Conservation (phyloP, 2,888 invertebrate species). For the Drosophila mayaguana region DNA sequence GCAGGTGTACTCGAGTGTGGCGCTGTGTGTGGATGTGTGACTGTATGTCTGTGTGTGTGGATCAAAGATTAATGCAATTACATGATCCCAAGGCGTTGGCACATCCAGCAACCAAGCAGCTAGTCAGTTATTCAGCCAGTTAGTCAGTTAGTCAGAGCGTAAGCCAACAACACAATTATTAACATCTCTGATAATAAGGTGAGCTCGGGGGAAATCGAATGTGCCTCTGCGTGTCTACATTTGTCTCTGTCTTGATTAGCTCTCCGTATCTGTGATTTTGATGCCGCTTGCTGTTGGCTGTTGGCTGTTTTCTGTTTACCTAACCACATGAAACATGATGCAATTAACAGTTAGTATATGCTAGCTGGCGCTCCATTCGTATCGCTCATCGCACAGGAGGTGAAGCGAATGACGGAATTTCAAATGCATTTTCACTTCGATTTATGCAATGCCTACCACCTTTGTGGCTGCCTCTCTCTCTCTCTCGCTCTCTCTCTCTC, state of each 20-base stretch:
- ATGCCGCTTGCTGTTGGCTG: not conserved
- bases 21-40: slow-evolving; percentile 5
- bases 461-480: not conserved
- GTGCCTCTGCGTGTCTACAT: not conserved
- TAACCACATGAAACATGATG: slow-evolving; percentile 56
- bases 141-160: slow-evolving; percentile 2
- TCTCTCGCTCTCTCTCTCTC: not conserved
- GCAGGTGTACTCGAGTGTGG: slow-evolving; percentile 10
- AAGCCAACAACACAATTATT: slow-evolving; percentile 70
- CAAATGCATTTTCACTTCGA: slow-evolving; percentile 66
- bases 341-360: slow-evolving; percentile 40
- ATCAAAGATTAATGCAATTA: slow-evolving; percentile 69
- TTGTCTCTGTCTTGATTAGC: slow-evolving; percentile 7
- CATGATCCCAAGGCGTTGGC: slow-evolving; percentile 50
- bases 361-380: slow-evolving; percentile 33
- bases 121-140: slow-evolving; percentile 2
- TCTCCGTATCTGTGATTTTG: slow-evolving; percentile 5
- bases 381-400: slow-evolving; percentile 23
- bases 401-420: slow-evolving; percentile 49
- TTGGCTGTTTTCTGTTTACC: not conserved
- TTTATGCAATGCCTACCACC: slow-evolving; percentile 38
- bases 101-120: too few species aligned
- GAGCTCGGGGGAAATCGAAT: slow-evolving; percentile 64
- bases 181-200: slow-evolving; percentile 62
- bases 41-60: slow-evolving; percentile 7